These are phyloP conservation scores for Chaetophractus vellerosus DNA, from an alignment of 2,797 vertebrate genomes.

Conservation along the genomic window DNA sequence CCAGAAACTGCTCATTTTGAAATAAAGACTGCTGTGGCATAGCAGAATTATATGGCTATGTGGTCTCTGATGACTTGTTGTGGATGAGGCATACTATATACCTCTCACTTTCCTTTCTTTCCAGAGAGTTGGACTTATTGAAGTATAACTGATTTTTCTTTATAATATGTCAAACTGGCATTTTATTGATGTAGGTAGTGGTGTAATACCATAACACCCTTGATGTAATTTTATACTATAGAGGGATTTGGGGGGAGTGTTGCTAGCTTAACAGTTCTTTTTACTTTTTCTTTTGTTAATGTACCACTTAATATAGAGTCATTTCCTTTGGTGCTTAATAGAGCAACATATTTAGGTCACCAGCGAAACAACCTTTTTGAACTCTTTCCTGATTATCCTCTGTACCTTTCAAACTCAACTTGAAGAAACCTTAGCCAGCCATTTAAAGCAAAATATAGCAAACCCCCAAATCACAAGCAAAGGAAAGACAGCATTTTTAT, in stretches of 20 bases:
- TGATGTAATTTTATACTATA: slow-evolving; percentile 77
- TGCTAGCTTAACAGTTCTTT: not conserved
- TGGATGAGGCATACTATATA: slow-evolving; percentile 41
- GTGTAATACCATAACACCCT: slow-evolving; percentile 70
- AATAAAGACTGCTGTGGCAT: slow-evolving; percentile 30
- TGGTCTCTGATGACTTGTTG: slow-evolving; percentile 74
- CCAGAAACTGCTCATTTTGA: slow-evolving; percentile 58
- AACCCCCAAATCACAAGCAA: slow-evolving; percentile 48
- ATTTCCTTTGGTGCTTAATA: slow-evolving; percentile 6
- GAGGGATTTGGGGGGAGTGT: slow-evolving; percentile 42
- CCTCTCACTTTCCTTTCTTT: slow-evolving; percentile 71
- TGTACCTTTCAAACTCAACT: slow-evolving; percentile 41
- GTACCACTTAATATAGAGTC: slow-evolving; percentile 36
- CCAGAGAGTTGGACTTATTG: slow-evolving; percentile 78
- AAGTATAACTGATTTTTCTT: slow-evolving; percentile 78
- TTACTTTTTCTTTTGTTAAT: not conserved
- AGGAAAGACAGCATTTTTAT: slow-evolving; percentile 63
- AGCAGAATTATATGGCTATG: not conserved
- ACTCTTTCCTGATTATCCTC: slow-evolving; percentile 66
- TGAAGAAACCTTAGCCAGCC: slow-evolving; percentile 28
- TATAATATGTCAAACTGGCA: slow-evolving; percentile 81
- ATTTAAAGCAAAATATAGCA: slow-evolving; percentile 73
- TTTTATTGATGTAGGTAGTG: slow-evolving; percentile 79
- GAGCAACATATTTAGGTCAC: slow-evolving; percentile 54
- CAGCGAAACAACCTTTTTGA: slow-evolving; percentile 63